Evolutionary conservation across 2,797 vertebrate species (phyloP), one percentile per base, ranked within the genome.

Genomic region (Benthosema pterotum): DNA sequence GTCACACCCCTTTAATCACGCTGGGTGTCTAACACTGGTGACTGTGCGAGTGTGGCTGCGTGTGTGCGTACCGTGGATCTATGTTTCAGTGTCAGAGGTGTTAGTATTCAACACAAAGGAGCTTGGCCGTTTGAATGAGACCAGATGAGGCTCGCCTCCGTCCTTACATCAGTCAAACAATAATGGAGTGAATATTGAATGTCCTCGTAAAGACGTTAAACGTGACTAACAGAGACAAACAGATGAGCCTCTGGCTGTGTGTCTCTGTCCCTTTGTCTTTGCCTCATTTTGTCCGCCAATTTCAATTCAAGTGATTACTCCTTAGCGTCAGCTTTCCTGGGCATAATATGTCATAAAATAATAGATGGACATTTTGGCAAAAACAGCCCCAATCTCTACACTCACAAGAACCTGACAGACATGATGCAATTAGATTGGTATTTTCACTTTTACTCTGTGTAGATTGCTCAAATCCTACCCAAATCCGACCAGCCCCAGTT

Each of bases 1-100:
- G 80, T 82, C 86, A 85, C 86, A 47, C 88, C 84, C 76, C 78
- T 88, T 83, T 83, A 88, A 88, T 90, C 80, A 77, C 15, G 47
- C 17, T 6, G 69, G 61, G 63, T 17, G 56, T 53, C 61, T 65
- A n/a, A 59, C 3, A 56, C 45, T 16, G 69, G 66, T 57, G 68
- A 72, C 77, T 46, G 67, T 68, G 71, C 16, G 15, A 53, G 66
- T 47, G 57, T 6, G 14, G n/a, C 22, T 28, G 22, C 17, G 18
- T 60, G 32, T 18, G 14, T 58, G 59, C 25, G 11, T 58, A 19
- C 47, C 14, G 56, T 19, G 50, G 15, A 52, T 50, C 53, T 43
- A 59, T 65, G 19, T 14, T 12, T 54, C 3, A 5, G 17, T 22
- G 52, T 53, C 60, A 38, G 61, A 77, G 68, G 57, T 59, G 69